Conservation (phyloP, 2,797 vertebrate genomes). For the Pelodytes ibericus region DNA sequence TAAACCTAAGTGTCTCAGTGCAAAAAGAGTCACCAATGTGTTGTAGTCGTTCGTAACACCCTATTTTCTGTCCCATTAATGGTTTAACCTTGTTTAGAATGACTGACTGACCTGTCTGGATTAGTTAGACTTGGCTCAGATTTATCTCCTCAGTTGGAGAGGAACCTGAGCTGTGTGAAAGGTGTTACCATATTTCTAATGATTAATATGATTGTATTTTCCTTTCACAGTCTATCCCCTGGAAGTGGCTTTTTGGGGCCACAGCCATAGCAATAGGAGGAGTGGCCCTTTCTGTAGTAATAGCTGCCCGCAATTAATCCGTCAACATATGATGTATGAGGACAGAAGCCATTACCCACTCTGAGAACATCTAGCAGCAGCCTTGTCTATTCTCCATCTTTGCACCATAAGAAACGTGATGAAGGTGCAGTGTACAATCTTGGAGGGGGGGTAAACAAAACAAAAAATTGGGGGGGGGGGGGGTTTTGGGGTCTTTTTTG, state of each 20-base stretch:
- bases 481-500: background rate
- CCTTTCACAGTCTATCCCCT: conserved; percentile 84
- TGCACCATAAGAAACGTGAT: conserved; percentile 1
- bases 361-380: conserved; percentile 21
- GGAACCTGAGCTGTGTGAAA: too few relatives aligned
- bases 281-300: conserved; percentile 94
- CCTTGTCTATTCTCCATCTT: background rate
- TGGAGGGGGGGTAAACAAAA: too few relatives aligned
- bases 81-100: too few relatives aligned
- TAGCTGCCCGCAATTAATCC: conserved; percentile 90
- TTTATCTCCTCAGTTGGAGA: too few relatives aligned
- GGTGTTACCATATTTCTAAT: too few relatives aligned
- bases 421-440: conserved; percentile 30
- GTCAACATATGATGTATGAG: background rate
- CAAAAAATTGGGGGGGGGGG: too few relatives aligned
- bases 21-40: too few relatives aligned
- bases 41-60: too few relatives aligned
- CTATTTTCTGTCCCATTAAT: too few relatives aligned
- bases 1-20: too few relatives aligned
- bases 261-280: conserved; percentile 93
- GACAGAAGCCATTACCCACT: conserved; percentile 18
- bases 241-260: conserved; percentile 97
- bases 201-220: background rate
- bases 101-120: too few relatives aligned
- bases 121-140: too few relatives aligned